phyloP scores from a whole-genome alignment of 2,888 invertebrate species.

The Xanthostigma xanthostigma region DNA sequence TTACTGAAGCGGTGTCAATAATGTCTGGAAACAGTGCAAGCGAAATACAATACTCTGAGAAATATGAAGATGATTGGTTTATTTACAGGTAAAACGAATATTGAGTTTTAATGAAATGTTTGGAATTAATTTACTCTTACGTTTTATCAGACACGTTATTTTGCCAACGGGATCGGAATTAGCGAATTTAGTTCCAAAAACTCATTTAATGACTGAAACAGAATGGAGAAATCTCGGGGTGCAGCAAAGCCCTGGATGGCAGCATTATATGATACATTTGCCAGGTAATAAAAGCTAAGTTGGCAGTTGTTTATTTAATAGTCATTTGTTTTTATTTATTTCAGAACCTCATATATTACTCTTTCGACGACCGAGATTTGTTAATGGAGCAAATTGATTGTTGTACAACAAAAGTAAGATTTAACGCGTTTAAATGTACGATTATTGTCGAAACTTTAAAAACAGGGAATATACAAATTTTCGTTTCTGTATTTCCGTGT shows the following conservation, averaged over 20 bases:
- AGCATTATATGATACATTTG: constrained; percentile 81
- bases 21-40: constrained; percentile 65
- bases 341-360: constrained; percentile 71
- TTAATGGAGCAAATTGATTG: neutral
- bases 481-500: too few relatives aligned
- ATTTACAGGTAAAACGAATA: constrained; percentile 53
- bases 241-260: constrained; percentile 84
- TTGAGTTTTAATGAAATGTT: too few relatives aligned
- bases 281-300: constrained; percentile 29
- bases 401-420: neutral
- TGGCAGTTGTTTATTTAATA: constrained; percentile 19
- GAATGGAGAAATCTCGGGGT: constrained; percentile 93
- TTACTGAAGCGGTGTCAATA: constrained; percentile 1
- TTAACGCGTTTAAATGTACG: too few relatives aligned
- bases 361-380: constrained; percentile 42
- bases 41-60: constrained; percentile 84
- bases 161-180: constrained; percentile 57
- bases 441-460: too few relatives aligned
- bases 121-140: neutral
- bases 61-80: constrained; percentile 72
- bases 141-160: constrained; percentile 64
- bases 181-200: constrained; percentile 71
- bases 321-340: constrained; percentile 17
- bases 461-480: too few relatives aligned
- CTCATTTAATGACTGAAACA: constrained; percentile 83